Base-by-base conservation (phyloP, 2,888 invertebrate genomes). In the Noctua fimbriata region DNA sequence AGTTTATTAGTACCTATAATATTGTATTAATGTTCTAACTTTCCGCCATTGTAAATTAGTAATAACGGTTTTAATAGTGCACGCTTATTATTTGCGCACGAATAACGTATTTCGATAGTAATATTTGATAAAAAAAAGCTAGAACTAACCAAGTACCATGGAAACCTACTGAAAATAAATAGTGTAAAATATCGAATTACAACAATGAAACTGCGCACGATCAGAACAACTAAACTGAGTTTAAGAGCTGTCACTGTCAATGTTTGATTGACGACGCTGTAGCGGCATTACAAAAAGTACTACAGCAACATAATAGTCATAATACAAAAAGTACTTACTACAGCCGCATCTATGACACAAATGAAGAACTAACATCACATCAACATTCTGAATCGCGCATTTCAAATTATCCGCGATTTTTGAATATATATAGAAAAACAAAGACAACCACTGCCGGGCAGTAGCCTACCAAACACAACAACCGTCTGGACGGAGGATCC, bases 1-100 rank as follows among this genome's bases (percentile, higher is more conserved):
- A 73, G 28, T 79, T 55, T 76, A 69, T 70, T 55, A 49, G 52
- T 55, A 36, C 12, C 32, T 41, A 24, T 69, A 77, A 63, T 73
- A 70, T 72, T 16, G 67, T 76, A 82, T 73, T 78, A 79, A 78
- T 78, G 72, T 74, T 80, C 49, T 47, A 77, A 80, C 44, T 76
- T 78, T 83, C 63, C 71, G 73, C 80, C 76, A 83, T 87, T 73
- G 77, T 74, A 58, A 87, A 83, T 86, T 74, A 76, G 41, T 83
- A 81, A 86, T 84, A 70, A 76, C 72, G 52, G 52, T 24, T 49
- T 78, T 49, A 75, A 41, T 66, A 55, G 78, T 72, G 47, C 73
- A 86, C 72, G 84, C 41, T 87, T n/a, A 47, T 81, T 79, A 76
- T 78, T 65, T 28, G 10, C 67, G 72, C 87, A 84, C 73, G 84